Base-by-base conservation (phyloP, 2,113 vertebrate species). In the Fukomys damarensis region DNA sequence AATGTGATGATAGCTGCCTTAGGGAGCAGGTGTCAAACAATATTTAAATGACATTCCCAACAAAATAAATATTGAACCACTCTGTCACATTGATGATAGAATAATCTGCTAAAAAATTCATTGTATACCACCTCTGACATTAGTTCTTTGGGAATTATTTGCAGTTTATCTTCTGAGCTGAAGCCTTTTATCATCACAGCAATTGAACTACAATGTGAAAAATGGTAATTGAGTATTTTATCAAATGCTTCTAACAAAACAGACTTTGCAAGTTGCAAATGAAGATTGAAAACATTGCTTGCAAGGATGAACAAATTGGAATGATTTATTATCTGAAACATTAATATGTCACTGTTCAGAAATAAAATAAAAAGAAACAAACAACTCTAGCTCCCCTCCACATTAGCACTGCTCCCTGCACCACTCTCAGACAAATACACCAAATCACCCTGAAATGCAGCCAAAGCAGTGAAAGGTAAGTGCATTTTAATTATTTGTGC, bases 251-350 rank as follows among this genome's bases (percentile, higher is more conserved):
- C 98, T 98, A 98, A 98, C 98, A 98, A 98, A 99, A 99, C 89
- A 97, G 98, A 99, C 98, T 98, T 98, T 99, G 98, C 97, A 97
- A 99, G 98, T 98, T 97, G 63, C 98, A 99, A 99, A 99, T 99
- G 98, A 99, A 99, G 98, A 99, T 99, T 99, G 99, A 99, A 99
- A 98, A 98, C 98, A 97, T 98, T 98, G 99, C 99, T 99, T 98
- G 98, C 98, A 98, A 98, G 97, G 98, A 98, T 97, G 98, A 98
- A 99, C 98, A 99, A 99, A 99, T 99, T 99, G 98, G 98, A 98
- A 98, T 99, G 98, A 99, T 99, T 99, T 99, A 99, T 99, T 99
- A 99, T 98, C 97, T 11, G 63, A 98, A 98, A 98, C 98, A 99
- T 99, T 98, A 99, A 98, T 98, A 98, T 98, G 98, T 99, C 98